These are phyloP conservation scores for Gortyna flavago DNA, from an alignment of 2,888 invertebrate species.

Conservation along the genomic window DNA sequence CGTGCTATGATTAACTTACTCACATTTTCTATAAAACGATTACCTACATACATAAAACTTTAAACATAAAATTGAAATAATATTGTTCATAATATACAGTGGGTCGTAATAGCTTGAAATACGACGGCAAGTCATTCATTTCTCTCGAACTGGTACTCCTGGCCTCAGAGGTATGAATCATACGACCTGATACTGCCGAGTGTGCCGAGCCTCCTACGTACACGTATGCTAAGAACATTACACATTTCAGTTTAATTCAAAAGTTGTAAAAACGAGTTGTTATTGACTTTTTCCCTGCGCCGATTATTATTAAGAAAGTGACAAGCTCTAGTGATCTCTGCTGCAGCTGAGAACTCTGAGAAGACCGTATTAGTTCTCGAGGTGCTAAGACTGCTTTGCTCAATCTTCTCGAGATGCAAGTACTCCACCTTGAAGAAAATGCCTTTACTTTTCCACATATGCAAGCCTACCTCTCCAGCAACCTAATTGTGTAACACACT, in stretches of 20 bases:
- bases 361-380: background rate
- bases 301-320: background rate
- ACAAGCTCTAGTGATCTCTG: background rate
- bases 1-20: conserved; percentile 46
- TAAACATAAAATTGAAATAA: conserved; percentile 54
- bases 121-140: conserved; percentile 71
- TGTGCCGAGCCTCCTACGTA: conserved; percentile 64
- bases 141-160: conserved; percentile 82
- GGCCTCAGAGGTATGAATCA: conserved; percentile 84
- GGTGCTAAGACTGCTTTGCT: background rate
- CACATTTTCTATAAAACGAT: conserved; percentile 53
- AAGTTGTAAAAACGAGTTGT: background rate
- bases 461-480: background rate
- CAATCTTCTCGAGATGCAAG: background rate
- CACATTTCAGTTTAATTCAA: conserved; percentile 16
- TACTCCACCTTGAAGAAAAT: background rate
- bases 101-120: conserved; percentile 69
- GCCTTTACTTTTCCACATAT: background rate
- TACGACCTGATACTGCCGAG: conserved; percentile 75
- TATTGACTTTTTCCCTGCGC: background rate
- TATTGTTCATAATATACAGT: conserved; percentile 63
- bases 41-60: conserved; percentile 40
- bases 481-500: background rate
- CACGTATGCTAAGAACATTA: conserved; percentile 37
- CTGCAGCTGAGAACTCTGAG: background rate